These are phyloP conservation scores for Leptopterna dolabrata DNA, from an alignment of 2,888 invertebrate genomes.

Conservation along the genomic window DNA sequence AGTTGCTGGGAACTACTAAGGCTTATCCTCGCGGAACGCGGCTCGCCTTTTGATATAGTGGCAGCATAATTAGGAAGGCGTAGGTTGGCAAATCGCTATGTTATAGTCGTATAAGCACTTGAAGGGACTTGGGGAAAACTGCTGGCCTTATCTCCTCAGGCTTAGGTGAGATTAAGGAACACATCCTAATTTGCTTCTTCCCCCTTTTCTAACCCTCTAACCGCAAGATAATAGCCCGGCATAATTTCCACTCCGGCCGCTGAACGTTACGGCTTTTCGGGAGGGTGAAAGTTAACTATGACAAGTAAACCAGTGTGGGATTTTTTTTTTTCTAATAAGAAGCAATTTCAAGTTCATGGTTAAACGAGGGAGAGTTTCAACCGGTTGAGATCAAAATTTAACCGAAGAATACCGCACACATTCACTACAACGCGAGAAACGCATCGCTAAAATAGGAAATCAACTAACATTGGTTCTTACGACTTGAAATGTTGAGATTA, in stretches of 20 bases:
- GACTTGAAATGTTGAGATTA: too few relatives aligned
- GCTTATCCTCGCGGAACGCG: not conserved
- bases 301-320: not conserved
- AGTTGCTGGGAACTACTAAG: not conserved
- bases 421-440: too few relatives aligned
- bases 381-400: too few relatives aligned
- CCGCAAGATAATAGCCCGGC: slow-evolving; percentile 28
- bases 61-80: slow-evolving; percentile 13
- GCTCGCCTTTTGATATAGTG: not conserved
- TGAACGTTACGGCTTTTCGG: not conserved
- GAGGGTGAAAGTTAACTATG: slow-evolving; percentile 7
- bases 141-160: slow-evolving; percentile 20
- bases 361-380: not conserved
- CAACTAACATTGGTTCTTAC: too few relatives aligned
- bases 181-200: slow-evolving; percentile 35
- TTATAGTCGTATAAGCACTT: slow-evolving; percentile 41
- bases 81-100: slow-evolving; percentile 12
- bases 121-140: slow-evolving; percentile 39
- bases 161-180: slow-evolving; percentile 39
- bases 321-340: not conserved
- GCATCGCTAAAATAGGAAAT: too few relatives aligned
- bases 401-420: too few relatives aligned
- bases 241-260: not conserved
- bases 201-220: not conserved
- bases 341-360: not conserved